phyloP scores from a whole-genome alignment of 2,888 invertebrate genomes.

The Phortica magna region DNA sequence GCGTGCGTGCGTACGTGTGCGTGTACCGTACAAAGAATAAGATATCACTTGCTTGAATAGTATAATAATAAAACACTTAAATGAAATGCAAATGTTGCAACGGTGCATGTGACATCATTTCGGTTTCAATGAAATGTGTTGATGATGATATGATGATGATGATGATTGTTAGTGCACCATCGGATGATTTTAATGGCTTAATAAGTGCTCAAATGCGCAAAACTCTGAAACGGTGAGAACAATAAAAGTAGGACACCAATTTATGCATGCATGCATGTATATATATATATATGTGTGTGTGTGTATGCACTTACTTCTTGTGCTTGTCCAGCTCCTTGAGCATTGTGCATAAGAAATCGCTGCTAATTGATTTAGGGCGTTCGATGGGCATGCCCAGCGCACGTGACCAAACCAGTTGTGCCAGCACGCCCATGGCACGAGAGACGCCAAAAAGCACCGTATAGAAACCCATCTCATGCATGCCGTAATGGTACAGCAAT shows the following conservation, averaged over 20 bases:
- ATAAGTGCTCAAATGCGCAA: neutral
- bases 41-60: no score
- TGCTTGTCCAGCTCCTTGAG: conserved; percentile 65
- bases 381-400: conserved; percentile 88
- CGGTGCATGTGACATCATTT: no score
- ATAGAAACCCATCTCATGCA: conserved; percentile 91
- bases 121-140: neutral
- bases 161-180: neutral
- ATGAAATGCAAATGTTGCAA: no score
- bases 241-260: no score
- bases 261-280: no score
- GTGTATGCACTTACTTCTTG: neutral
- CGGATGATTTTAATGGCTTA: no score
- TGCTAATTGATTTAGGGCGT: conserved; percentile 86
- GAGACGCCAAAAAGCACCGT: conserved; percentile 92
- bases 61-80: no score
- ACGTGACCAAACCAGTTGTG: conserved; percentile 86
- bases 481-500: conserved; percentile 85
- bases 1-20: no score
- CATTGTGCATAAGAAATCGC: conserved; percentile 67
- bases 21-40: no score
- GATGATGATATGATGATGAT: neutral
- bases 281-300: no score
- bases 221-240: neutral
- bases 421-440: conserved; percentile 87